A percentile compares a stretch with the other conserved stretches of the same genome.
These are phyloP conservation scores for Spodoptera picta DNA, from an alignment of 2,888 invertebrate species.

Conservation along the genomic window DNA sequence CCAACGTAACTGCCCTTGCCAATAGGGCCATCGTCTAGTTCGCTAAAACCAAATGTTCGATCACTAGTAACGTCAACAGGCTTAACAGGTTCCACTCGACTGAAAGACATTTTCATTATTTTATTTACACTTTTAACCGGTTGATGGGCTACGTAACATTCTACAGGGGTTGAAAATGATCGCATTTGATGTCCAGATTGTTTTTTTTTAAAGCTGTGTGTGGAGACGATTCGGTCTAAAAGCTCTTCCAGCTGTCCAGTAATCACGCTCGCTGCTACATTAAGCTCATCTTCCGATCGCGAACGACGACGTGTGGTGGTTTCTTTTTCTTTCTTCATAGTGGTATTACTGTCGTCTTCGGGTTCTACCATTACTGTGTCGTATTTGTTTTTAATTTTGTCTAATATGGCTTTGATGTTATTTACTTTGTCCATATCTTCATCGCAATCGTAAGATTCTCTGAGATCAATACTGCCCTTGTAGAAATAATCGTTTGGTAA, in stretches of 20 bases:
- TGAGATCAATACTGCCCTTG: conserved; percentile 68
- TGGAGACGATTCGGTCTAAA: conserved; percentile 62
- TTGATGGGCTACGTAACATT: conserved; percentile 24
- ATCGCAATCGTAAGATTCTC: conserved; percentile 60
- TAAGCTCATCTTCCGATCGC: conserved; percentile 62
- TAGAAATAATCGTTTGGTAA: conserved; percentile 78
- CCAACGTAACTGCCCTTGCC: conserved; percentile 51
- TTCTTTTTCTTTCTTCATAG: conserved; percentile 43
- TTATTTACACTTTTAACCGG: conserved; percentile 58
- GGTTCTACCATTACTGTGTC: conserved; percentile 66
- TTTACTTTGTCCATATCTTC: conserved; percentile 63
- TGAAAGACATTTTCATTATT: conserved; percentile 54
- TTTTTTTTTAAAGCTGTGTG: conserved; percentile 42
- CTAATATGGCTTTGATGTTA: conserved; percentile 64
- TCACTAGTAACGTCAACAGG: conserved; percentile 13
- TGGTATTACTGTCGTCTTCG: conserved; percentile 55
- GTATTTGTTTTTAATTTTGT: conserved; percentile 67
- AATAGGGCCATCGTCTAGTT: conserved; percentile 57
- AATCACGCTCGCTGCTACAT: conserved; percentile 59
- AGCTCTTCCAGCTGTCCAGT: conserved; percentile 66
- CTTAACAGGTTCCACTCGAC: conserved; percentile 36
- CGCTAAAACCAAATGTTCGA: conserved; percentile 57
- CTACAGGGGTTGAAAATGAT: conserved; percentile 1
- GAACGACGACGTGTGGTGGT: conserved; percentile 53
- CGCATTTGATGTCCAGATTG: conserved; percentile 25